Conservation (phyloP, 2,888 invertebrate genomes). For the Polydrusus cervinus region DNA sequence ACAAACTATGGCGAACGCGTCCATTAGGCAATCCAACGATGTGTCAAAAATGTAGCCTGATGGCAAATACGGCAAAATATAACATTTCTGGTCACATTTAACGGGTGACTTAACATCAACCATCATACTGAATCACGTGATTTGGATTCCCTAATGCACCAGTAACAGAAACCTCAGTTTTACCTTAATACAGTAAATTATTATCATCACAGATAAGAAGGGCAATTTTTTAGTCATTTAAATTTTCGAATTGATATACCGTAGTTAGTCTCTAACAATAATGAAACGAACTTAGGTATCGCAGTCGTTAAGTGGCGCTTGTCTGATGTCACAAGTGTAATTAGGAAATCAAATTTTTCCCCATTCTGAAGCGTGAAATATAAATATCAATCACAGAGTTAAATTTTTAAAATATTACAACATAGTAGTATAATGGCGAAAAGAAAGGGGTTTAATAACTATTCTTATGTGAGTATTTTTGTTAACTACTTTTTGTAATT, state of each 20-base stretch:
- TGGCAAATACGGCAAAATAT: too few species aligned
- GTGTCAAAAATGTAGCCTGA: too few species aligned
- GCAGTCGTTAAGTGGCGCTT: conserved; percentile 2
- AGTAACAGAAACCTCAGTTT: too few species aligned
- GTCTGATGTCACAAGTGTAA: neutral
- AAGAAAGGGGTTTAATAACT: conserved; percentile 31
- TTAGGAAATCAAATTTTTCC: neutral
- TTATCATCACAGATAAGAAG: neutral
- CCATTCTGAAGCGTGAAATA: neutral
- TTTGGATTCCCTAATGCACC: too few species aligned
- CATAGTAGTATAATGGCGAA: neutral
- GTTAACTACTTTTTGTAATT: neutral
- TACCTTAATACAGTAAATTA: neutral
- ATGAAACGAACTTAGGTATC: neutral
- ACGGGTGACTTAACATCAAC: too few species aligned
- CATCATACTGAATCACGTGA: too few species aligned
- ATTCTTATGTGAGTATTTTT: conserved; percentile 43
- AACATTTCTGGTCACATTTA: too few species aligned
- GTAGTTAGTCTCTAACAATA: neutral
- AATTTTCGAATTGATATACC: neutral
- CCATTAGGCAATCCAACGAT: too few species aligned
- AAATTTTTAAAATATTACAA: neutral
- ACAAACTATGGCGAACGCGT: too few species aligned
- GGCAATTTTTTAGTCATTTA: conserved; percentile 14
- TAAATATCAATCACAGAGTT: too few species aligned